A percentile compares a stretch with the other conserved stretches of the same genome.
Conservation (phyloP, 1,140 invertebrate genomes). For the Sipha flava region DNA sequence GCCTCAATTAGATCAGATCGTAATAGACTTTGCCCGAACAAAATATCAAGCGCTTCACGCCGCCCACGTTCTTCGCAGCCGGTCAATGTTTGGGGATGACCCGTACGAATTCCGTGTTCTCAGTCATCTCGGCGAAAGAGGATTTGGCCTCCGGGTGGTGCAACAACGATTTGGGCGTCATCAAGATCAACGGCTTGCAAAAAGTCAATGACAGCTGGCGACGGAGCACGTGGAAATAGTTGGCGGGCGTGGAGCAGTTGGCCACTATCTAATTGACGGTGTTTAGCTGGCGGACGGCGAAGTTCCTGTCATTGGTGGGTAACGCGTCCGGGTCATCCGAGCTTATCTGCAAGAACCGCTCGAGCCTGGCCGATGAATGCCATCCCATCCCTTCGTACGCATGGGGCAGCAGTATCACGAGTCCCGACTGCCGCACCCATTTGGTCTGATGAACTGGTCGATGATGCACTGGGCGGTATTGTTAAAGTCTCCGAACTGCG, state of each 20-base stretch:
- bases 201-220: conserved; percentile 86
- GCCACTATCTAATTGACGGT: too few species aligned
- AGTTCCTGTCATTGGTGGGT: too few species aligned
- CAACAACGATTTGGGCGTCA: conserved; percentile 79
- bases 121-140: conserved; percentile 58
- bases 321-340: too few species aligned
- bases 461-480: conserved; percentile 95
- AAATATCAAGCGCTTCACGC: conserved; percentile 85
- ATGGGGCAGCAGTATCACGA: conserved; percentile 89
- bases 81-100: too few species aligned
- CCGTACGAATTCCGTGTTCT: too few species aligned
- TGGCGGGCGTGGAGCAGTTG: conserved; percentile 92
- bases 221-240: conserved; percentile 92
- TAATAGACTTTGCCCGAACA: conserved; percentile 96
- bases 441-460: conserved; percentile 87
- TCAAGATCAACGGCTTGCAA: conserved; percentile 82
- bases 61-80: too few species aligned
- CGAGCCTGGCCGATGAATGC: conserved; percentile 85
- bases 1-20: conserved; percentile 79
- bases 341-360: conserved; percentile 85
- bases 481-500: conserved; percentile 95
- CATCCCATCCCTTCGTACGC: conserved; percentile 86
- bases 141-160: conserved; percentile 70
- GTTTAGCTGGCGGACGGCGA: too few species aligned
- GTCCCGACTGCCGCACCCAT: conserved; percentile 82